Base-by-base conservation (phyloP, 2,888 invertebrate genomes). In the Mantis religiosa region DNA sequence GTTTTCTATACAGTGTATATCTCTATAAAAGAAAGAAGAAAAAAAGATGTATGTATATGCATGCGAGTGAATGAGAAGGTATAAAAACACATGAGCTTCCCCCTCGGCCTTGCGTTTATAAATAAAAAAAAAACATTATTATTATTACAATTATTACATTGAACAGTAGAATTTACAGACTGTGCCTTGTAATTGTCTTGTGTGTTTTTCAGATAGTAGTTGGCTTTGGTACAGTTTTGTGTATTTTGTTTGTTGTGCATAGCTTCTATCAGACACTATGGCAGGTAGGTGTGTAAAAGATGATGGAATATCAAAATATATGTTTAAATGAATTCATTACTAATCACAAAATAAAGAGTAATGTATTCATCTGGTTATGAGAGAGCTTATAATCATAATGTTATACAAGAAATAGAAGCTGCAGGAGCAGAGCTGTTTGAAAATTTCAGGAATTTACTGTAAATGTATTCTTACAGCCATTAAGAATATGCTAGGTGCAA, bases 121-220 rank as follows among this genome's bases (percentile, higher is more conserved):
- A 88, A 88, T 85, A 83, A 85, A 30, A 85, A 85, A n/a, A n/a
- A 27, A 82, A 82, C 82, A 81, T 30, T 81, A 87, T 87, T 71
- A 71, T 71, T 71, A 71, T 41, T 87, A 87, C 27, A 41, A 83
- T 84, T 83, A 89, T 85, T 41, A 89, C 81, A 90, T 88, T 86
- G 83, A 83, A 90, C 86, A 88, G 87, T 87, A 90, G 90, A 83
- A 85, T 47, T 71, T 89, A 90, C 89, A 89, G 89, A 90, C 89
- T 89, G 90, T 90, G 90, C 90, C 90, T 90, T 90, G 90, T 89
- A 90, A 89, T 89, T 87, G 89, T 90, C 86, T 89, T 87, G 89
- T 88, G 85, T 85, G 85, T 85, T 85, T 71, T 71, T 71, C 54
- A 71, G 54, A 71, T 71, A 71, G 54, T 71, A 71, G 54, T 71